Evolutionary conservation across 2,113 vertebrate genomes (phyloP), one percentile per base, ranked within the genome.

Genomic region (Rhegmatorhina hoffmannsi): DNA sequence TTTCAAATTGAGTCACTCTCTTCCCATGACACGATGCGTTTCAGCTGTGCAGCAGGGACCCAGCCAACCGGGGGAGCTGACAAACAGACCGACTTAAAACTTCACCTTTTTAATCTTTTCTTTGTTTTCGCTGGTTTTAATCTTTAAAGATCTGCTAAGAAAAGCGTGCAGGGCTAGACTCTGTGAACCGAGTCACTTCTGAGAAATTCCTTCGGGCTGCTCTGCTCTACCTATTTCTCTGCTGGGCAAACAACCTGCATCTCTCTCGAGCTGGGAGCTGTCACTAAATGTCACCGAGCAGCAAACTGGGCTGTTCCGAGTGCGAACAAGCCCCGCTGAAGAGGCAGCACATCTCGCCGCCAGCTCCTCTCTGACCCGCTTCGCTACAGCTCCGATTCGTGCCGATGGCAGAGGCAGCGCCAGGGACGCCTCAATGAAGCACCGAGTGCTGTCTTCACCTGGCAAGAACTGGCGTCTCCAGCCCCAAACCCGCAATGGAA

Each of bases 191-290:
- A 50, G 15, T 17, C 44, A 17, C 66, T 91, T 47, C 84, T 24
- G 63, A 79, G 79, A 60, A 82, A 79, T 47, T 31, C 43, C 67
- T 50, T 11, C 0, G 10, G 34, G 43, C 72, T 53, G 72, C 84
- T 74, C n/a, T 6, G 64, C 63, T 43, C 43, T 43, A 26, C 25
- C 24, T 62, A 6, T 31, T 56, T 16, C 13, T n/a, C 52, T 29
- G 14, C 77, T 18, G 6, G 24, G 63, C 47, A 46, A 80, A 34
- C 2, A 33, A 77, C 44, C n/a, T 13, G 53, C 36, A 90, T 63
- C 84, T 46, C 49, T 53, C 70, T 44, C 11, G 58, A 84, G 84
- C 87, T 92, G 91, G 91, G 91, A 96, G 93, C 91, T 92, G 94
- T 60, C 95, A 82, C 81, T 89, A 80, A 38, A 43, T 36, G 79